Conservation (phyloP, 2,113 vertebrate species). For the Pholis gunnellus region DNA sequence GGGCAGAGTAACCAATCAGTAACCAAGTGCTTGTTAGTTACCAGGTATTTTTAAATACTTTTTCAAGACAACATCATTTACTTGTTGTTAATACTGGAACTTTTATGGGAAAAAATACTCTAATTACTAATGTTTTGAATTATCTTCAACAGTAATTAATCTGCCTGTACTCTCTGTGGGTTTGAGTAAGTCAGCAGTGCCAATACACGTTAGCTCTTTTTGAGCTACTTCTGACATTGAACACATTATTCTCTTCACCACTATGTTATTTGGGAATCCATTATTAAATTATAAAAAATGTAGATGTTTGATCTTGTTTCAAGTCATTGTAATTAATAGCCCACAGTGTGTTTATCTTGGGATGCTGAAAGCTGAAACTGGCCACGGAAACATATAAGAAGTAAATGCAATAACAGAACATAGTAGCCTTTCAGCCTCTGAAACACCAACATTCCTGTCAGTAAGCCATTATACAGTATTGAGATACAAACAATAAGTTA, state of each 20-base stretch:
- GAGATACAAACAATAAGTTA: background rate
- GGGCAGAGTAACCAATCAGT: no score
- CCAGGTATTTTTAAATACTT: background rate
- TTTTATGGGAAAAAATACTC: background rate
- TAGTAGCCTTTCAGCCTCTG: no score
- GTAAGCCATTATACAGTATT: background rate
- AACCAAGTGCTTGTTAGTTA: background rate
- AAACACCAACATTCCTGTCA: background rate
- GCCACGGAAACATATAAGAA: background rate
- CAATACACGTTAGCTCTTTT: slow-evolving; percentile 2
- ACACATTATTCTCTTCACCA: no score
- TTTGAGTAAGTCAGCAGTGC: background rate
- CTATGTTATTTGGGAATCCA: slow-evolving; percentile 9
- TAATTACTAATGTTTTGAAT: background rate
- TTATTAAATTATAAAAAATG: slow-evolving; percentile 15
- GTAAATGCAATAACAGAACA: background rate
- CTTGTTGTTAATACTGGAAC: background rate
- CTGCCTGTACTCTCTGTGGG: slow-evolving; percentile 2
- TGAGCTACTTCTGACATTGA: no score
- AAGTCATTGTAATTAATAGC: slow-evolving; percentile 1
- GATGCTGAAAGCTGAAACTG: slow-evolving; percentile 15
- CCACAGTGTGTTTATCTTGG: background rate
- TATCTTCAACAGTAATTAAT: background rate
- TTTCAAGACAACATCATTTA: background rate
- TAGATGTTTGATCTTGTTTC: slow-evolving; percentile 31